Percentiles rank a stretch among this genome's conserved stretches.
Evolutionary conservation across 2,797 vertebrate genomes (phyloP).

Genomic region (Diceros bicornis): DNA sequence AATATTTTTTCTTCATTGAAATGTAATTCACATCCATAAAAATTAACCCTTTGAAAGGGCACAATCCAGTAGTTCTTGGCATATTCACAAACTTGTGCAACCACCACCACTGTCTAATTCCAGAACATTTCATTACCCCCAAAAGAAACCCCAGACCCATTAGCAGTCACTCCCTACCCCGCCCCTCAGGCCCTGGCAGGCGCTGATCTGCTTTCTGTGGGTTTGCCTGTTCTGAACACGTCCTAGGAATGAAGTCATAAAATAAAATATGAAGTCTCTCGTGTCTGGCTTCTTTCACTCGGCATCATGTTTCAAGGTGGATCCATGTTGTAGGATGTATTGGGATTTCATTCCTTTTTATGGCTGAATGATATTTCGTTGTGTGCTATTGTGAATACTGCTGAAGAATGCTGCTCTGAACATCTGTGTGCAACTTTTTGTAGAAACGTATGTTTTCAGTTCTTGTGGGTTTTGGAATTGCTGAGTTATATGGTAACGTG

Average conservation of each 20-base stretch:
- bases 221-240: accelerated
- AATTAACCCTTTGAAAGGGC: neutral
- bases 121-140: neutral
- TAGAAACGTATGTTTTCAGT: neutral
- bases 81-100: no score
- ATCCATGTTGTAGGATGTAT: accelerated
- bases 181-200: neutral
- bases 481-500: neutral
- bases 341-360: accelerated
- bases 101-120: no score
- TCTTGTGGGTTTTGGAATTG: neutral
- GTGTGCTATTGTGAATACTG: neutral
- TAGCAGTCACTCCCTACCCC: neutral
- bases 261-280: accelerated
- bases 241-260: accelerated
- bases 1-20: neutral
- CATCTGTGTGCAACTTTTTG: no score
- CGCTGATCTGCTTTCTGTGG: neutral
- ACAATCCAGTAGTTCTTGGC: neutral
- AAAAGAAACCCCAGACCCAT: accelerated
- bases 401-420: neutral
- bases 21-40: accelerated
- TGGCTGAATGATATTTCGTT: accelerated
- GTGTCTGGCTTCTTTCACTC: neutral
- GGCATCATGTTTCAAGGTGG: accelerated